These are phyloP conservation scores for Urocolius indicus DNA, from an alignment of 2,113 vertebrate species.

Conservation along the genomic window DNA sequence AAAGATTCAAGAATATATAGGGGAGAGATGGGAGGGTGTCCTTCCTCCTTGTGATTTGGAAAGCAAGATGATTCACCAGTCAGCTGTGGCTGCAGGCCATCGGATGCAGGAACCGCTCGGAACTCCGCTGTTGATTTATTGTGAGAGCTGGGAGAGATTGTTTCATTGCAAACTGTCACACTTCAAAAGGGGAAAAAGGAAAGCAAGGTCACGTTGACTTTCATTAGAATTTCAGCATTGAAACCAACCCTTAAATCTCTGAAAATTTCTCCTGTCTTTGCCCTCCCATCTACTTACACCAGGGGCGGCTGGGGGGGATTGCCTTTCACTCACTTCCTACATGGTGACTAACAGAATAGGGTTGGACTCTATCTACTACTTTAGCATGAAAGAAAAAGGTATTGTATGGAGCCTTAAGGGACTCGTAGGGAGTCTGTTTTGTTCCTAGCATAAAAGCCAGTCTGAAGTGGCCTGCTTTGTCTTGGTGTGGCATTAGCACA, in stretches of 20 bases:
- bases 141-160: not conserved
- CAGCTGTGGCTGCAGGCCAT: not conserved
- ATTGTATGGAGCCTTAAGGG: not conserved
- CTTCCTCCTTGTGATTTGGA: not conserved
- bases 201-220: not conserved
- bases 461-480: constrained; percentile 24
- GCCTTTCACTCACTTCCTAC: not conserved
- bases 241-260: not conserved
- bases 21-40: not conserved
- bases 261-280: not conserved
- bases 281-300: not conserved
- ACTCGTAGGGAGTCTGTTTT: not conserved
- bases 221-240: not conserved
- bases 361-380: not conserved
- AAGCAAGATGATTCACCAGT: too few species aligned
- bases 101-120: rapidly evolving
- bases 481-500: not conserved
- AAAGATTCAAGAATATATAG: not conserved
- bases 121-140: not conserved
- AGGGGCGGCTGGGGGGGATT: not conserved
- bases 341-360: rapidly evolving
- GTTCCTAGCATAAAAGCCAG: not conserved
- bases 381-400: not conserved
- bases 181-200: not conserved
- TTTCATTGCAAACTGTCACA: not conserved